Base-by-base conservation (phyloP, 2,888 invertebrate species). In the Dynastes grantii region DNA sequence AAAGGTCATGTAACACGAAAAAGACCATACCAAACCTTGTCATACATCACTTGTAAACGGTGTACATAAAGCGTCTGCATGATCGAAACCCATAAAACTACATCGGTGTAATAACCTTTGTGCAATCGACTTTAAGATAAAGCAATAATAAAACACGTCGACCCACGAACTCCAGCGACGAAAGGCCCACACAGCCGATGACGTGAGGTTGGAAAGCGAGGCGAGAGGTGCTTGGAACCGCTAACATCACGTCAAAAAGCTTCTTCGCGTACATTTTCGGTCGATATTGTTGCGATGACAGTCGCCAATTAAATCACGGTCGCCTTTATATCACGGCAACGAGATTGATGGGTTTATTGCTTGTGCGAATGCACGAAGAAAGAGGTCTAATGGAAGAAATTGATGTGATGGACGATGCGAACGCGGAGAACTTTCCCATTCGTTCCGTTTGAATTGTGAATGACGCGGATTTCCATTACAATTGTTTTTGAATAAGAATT, bases 121-220 rank as follows among this genome's bases (percentile, higher is more conserved):
- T 73, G 79, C 75, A 77, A 79, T 77, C 76, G 75, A 61, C 37
- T 67, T 67, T 55, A 78, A 82, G 75, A 79, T 80, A 78, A 81
- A 82, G 76, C 79, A 80, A 81, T 80, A 82, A 82, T 81, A 81
- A 82, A 80, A 80, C 53, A 73, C 61, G 58, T 45, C 73, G 73
- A 45, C 61, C 73, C 61, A 73, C 61, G 73, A 73, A 55, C 32
- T 32, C 53, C 16, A 55, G 53, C 61, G 37, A 58, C 40, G 40
- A 4, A 55, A 58, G 70, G 75, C 82, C 82, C 79, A 82, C 82
- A 78, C 76, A 67, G 51, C 64, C 16, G 40, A 40, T 9, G 40
- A 40, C 40, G 8, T 40, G 40, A 9, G 40, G 40, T 40, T 9
- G 40, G 40, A 40, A 9, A 13, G 55, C 27, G 40, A 22, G 22